Evolutionary conservation across 1,140 invertebrate species (phyloP), one percentile per base, ranked within the genome.

Genomic region (Ectropis grisescens): DNA sequence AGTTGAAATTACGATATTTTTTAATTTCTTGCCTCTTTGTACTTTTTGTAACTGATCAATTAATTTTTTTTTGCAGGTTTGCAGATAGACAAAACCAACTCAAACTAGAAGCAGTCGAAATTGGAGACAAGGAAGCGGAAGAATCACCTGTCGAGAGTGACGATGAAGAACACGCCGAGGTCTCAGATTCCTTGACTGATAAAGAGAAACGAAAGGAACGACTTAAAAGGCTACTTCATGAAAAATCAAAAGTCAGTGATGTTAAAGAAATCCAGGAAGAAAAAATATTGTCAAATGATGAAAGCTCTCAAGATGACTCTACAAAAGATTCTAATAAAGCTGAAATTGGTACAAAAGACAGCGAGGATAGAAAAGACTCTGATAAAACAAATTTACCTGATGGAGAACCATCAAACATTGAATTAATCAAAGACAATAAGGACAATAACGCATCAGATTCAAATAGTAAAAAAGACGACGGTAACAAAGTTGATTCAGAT

Each of bases 51-150:
- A n/a, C n/a, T n/a, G n/a, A n/a, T n/a, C n/a, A n/a, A n/a, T n/a
- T n/a, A n/a, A n/a, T n/a, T 30, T 10, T 37, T 19, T 27, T 19
- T 70, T 58, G 19, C 34, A 80, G 76, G 30, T 81, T 47, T 69
- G 71, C 58, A 15, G 71, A 72, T 28, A 64, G 57, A 42, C 76
- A 81, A 43, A 68, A 56, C 38, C 67, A 61, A 55, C 50, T 81
- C 13, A 67, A 69, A 40, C 47, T 81, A 23, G 71, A 68, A 49
- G 58, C 59, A 25, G 65, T 41, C 37, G 72, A 78, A 53, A 76
- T 81, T 29, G 67, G 64, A 7, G 76, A 81, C 28, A 76, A 76
- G 44, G 76, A 81, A 50, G 72, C 72, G 3, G 72, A 81, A 33
- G 71, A 78, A 29, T 75, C 76, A 19, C 65, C 71, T 11, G 30